phyloP scores from a whole-genome alignment of 2,888 invertebrate genomes.

The Pristionchus exspectatus region DNA sequence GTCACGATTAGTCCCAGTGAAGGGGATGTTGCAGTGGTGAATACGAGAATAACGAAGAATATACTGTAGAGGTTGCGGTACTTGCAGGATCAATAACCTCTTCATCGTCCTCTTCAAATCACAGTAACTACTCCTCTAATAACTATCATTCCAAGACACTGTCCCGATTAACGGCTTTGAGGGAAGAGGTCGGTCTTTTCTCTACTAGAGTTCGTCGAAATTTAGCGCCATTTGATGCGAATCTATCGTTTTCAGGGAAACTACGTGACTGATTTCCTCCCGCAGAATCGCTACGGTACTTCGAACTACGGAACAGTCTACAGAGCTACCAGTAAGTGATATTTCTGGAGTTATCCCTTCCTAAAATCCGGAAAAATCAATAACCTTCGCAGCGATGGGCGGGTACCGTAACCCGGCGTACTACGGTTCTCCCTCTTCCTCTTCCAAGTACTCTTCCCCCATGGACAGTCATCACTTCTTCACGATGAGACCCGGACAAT shows the following conservation, averaged over 20 bases:
- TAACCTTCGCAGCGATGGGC: background rate
- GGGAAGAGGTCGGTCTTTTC: slow-evolving; percentile 34
- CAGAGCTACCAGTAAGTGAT: background rate
- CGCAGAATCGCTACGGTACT: background rate
- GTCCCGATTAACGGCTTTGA: slow-evolving; percentile 19
- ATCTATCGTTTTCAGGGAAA: background rate
- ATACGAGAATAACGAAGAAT: background rate
- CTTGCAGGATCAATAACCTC: slow-evolving; percentile 21
- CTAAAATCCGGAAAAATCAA: background rate
- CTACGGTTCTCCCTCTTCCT: background rate
- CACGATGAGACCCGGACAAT: slow-evolving; percentile 37
- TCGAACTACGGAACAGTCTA: slow-evolving; percentile 42
- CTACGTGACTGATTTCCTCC: slow-evolving; percentile 8
- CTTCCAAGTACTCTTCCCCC: background rate
- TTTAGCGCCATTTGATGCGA: background rate
- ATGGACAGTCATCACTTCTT: slow-evolving; percentile 50
- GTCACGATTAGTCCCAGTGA: background rate
- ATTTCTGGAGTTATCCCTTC: background rate
- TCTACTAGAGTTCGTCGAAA: no score
- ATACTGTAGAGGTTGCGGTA: background rate
- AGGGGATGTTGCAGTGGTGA: background rate
- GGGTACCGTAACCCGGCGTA: slow-evolving; percentile 41
- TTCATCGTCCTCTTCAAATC: slow-evolving; percentile 22
- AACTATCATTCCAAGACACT: slow-evolving; percentile 2
- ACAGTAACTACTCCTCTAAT: background rate